Evolutionary conservation across 2,797 vertebrate species (phyloP).

Genomic region (Coranthus polyacanthus): DNA sequence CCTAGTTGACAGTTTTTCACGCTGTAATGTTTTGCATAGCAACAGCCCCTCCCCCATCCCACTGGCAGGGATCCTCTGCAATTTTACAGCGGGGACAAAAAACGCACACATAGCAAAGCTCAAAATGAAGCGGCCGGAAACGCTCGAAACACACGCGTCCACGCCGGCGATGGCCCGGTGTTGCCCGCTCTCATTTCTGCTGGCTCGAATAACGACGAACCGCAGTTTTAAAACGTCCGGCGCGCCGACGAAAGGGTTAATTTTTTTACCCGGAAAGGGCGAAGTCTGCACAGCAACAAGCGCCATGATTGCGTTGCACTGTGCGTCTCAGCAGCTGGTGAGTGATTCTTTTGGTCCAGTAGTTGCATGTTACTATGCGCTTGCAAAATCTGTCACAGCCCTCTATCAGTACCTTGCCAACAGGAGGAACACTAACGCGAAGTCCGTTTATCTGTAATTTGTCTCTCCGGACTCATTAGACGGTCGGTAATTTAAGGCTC

Average conservation of each 20-base stretch:
- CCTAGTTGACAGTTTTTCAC: constrained; percentile 81
- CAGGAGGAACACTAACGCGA: constrained; percentile 60
- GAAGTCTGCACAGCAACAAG: constrained; percentile 91
- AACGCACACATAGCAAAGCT: constrained; percentile 54
- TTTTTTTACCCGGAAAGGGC: constrained; percentile 74
- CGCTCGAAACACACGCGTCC: rapidly evolving
- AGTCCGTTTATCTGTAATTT: constrained; percentile 47
- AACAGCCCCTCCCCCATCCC: constrained; percentile 83
- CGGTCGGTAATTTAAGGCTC: constrained; percentile 25
- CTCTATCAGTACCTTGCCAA: constrained; percentile 74
- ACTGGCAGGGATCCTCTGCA: constrained; percentile 71
- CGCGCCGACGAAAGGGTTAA: constrained; percentile 80
- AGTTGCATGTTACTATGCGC: constrained; percentile 86
- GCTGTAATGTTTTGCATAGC: constrained; percentile 88
- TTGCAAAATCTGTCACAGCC: constrained; percentile 81
- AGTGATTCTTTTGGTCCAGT: constrained; percentile 86
- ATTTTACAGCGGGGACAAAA: constrained; percentile 47
- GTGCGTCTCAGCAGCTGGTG: constrained; percentile 84
- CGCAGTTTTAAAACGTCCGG: not conserved
- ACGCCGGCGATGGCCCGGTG: rapidly evolving
- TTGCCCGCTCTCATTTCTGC: rapidly evolving
- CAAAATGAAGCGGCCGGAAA: not conserved
- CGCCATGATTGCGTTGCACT: constrained; percentile 86
- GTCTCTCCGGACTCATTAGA: constrained; percentile 57
- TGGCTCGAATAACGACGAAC: not conserved